Conservation (phyloP, 2,888 invertebrate species). For the Latrodectus elegans region DNA sequence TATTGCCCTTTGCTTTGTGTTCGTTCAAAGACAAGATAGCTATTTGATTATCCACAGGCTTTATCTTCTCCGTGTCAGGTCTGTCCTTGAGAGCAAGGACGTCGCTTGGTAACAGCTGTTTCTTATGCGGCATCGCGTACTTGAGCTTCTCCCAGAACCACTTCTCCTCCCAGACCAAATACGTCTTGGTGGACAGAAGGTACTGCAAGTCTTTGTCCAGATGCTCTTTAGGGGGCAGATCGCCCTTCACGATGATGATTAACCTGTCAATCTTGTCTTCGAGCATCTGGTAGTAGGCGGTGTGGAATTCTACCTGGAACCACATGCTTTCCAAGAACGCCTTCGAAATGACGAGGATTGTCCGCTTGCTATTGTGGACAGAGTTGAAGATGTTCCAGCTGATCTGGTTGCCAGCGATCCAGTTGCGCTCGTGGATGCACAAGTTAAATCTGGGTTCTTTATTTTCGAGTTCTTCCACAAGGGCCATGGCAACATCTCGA, state of each 20-base stretch:
- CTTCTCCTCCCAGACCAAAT: conserved; percentile 72
- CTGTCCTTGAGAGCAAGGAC: conserved; percentile 59
- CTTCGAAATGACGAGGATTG: conserved; percentile 71
- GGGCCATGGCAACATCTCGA: conserved; percentile 70
- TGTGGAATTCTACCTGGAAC: conserved; percentile 72
- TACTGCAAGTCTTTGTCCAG: conserved; percentile 72
- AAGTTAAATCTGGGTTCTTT: conserved; percentile 67
- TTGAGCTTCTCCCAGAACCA: conserved; percentile 72
- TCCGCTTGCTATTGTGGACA: conserved; percentile 72
- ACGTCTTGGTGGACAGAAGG: conserved; percentile 72
- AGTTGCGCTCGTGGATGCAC: conserved; percentile 72
- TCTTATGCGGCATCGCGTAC: conserved; percentile 72
- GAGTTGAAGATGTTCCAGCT: conserved; percentile 72
- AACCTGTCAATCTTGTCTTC: conserved; percentile 72
- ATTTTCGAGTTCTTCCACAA: conserved; percentile 71
- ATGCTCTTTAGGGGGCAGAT: conserved; percentile 71
- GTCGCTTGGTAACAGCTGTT: conserved; percentile 32
- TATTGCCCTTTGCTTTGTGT: conserved; percentile 28
- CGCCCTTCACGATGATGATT: conserved; percentile 72
- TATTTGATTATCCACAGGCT: conserved; percentile 61
- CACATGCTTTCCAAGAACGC: conserved; percentile 72
- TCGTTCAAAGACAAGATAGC: conserved; percentile 44
- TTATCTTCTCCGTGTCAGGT: conserved; percentile 57
- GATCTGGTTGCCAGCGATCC: conserved; percentile 72
- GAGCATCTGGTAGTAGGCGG: conserved; percentile 72